Evolutionary conservation across 2,797 vertebrate species (phyloP).

Genomic region (Poeciliopsis gracilis): DNA sequence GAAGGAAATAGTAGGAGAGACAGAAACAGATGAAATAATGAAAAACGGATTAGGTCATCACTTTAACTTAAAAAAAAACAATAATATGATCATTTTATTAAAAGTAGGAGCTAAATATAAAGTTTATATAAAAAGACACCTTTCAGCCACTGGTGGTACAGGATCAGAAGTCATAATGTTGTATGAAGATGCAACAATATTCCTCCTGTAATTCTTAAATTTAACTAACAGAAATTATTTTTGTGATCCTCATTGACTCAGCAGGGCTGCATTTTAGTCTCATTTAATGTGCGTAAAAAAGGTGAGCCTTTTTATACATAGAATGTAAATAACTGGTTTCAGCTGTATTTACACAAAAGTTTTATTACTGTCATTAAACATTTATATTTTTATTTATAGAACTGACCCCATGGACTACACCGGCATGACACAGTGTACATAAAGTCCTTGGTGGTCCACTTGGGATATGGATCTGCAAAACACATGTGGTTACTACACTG

Average conservation of each 20-base stretch:
- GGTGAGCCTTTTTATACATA: neutral
- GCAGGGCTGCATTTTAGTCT: neutral
- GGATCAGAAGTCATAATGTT: neutral
- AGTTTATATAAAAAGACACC: neutral
- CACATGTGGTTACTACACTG: neutral
- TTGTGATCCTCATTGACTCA: neutral
- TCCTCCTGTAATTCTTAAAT: neutral
- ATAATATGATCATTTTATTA: neutral
- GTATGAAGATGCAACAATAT: neutral
- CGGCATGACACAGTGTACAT: conserved; percentile 81
- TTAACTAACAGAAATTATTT: neutral
- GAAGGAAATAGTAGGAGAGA: neutral
- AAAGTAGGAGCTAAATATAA: neutral
- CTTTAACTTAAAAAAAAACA: neutral
- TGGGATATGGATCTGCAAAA: conserved; percentile 87
- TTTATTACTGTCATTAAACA: neutral
- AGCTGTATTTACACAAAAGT: neutral
- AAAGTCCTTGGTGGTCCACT: conserved; percentile 88
- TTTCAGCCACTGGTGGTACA: neutral
- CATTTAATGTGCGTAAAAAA: neutral
- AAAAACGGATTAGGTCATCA: conserved; percentile 1
- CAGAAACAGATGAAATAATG: neutral
- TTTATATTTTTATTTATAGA: neutral
- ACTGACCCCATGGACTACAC: conserved; percentile 85
- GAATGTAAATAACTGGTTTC: neutral